Base-by-base conservation (phyloP, 2,888 invertebrate genomes). In the Bhutanitis thaidina region DNA sequence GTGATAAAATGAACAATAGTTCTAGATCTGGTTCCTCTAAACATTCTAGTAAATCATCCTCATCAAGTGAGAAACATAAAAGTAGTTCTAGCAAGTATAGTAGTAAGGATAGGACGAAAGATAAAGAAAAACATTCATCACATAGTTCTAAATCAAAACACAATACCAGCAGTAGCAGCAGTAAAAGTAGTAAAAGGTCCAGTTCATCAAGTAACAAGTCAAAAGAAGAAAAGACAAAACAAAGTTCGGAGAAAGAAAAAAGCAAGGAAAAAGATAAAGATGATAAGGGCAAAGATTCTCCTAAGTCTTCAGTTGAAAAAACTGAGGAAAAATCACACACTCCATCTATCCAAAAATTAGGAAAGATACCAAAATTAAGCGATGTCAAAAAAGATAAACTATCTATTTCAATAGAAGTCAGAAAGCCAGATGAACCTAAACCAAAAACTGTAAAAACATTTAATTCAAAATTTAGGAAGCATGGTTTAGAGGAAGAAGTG, bases 371-470 rank as follows among this genome's bases (percentile, higher is more conserved):
- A 0, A 96, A 94, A 79, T 92, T 95, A 65, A 88, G 91, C 69
- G 83, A 83, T 64, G 58, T 82, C 69, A 71, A 92, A 64, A 91
- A 91, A 68, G 93, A 93, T 62, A 95, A 94, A 61, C 93, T 94
- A 34, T 94, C 95, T 2, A 94, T 95, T 76, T 95, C 95, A 0
- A 95, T 96, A 62, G 96, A 96, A 90, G 93, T 94, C 49, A 90
- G 95, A 54, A 95, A 94, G 78, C 91, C 91, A 54, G 93, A 93
- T 59, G 91, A 93, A 45, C 91, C 92, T 9, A 92, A 97, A 65
- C 94, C 96, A 3, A 96, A 96, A 84, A 97, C 97, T 34, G 97
- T 97, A 0, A 98, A 97, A 91, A 95, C 95, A 12, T 96, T 94
- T 75, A 94, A 96, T 80, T 95, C 96, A 0, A 97, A 96, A 84